Percentiles rank a stretch among this genome's conserved stretches.
phyloP scores from a whole-genome alignment of 2,113 vertebrate species.

The Gymnobelideus leadbeateri region DNA sequence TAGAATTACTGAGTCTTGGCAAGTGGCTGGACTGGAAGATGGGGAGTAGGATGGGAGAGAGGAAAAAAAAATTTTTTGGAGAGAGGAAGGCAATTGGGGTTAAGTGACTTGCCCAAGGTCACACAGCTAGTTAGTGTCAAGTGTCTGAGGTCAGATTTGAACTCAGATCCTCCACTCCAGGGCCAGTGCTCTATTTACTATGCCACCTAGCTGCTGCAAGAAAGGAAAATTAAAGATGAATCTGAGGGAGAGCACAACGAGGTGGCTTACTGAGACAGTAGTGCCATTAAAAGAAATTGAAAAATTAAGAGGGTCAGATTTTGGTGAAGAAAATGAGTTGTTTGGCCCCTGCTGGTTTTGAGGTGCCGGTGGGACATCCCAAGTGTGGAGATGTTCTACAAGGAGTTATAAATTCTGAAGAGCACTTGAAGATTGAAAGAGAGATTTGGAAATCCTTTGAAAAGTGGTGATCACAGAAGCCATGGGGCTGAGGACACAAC shows the following conservation, averaged over 20 bases:
- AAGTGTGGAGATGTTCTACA: neutral
- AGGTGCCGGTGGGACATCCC: neutral
- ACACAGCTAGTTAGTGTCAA: too few species aligned
- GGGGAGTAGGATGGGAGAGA: neutral
- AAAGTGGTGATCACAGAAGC: neutral
- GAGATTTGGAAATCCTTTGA: neutral
- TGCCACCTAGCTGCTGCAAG: too few species aligned
- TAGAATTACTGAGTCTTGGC: neutral
- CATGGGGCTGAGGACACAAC: neutral
- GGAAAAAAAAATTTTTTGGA: too few species aligned
- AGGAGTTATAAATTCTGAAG: neutral
- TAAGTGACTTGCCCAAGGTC: too few species aligned
- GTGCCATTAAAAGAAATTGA: neutral
- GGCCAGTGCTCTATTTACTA: too few species aligned
- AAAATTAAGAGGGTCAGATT: neutral
- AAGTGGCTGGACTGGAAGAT: neutral
- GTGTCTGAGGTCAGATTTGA: too few species aligned
- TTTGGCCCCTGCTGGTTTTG: neutral
- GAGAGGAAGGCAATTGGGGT: too few species aligned
- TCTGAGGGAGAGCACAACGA: neutral
- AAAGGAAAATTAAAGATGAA: neutral
- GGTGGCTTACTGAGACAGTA: neutral
- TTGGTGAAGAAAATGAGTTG: neutral
- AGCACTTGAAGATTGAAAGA: neutral
- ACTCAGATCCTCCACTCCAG: too few species aligned